Evolutionary conservation across 1,140 invertebrate genomes (phyloP).

Genomic region (Leptinotarsa texana): DNA sequence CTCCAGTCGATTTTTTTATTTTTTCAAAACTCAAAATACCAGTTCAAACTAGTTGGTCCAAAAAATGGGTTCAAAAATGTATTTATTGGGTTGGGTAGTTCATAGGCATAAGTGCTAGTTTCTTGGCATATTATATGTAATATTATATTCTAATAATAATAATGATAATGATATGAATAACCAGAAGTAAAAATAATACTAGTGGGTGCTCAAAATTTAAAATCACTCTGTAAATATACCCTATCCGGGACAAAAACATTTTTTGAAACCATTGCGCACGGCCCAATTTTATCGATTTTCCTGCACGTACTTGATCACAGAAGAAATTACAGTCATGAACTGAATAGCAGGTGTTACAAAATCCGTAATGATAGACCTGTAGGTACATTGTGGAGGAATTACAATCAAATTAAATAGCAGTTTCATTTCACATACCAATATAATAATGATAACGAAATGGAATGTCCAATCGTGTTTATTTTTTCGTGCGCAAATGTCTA

Average conservation of each 20-base stretch:
- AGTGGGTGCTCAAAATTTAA: too few species aligned
- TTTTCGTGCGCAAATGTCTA: conserved; percentile 20
- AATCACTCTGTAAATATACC: neutral
- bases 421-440: conserved; percentile 30
- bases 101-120: too few species aligned
- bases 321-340: conserved; percentile 20
- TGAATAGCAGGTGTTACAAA: conserved; percentile 24
- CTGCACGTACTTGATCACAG: conserved; percentile 16
- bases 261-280: neutral
- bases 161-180: too few species aligned
- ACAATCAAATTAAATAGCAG: conserved; percentile 29
- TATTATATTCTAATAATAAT: too few species aligned
- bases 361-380: conserved; percentile 16
- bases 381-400: conserved; percentile 19
- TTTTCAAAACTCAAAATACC: too few species aligned
- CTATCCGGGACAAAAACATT: neutral
- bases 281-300: conserved; percentile 19
- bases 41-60: too few species aligned
- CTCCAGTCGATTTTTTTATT: too few species aligned
- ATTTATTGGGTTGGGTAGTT: too few species aligned
- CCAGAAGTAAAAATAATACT: too few species aligned
- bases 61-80: too few species aligned
- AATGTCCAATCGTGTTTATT: conserved; percentile 31
- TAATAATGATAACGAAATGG: conserved; percentile 30
- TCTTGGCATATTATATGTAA: too few species aligned